Percentiles rank a stretch among this genome's conserved stretches.
Evolutionary conservation across 2,113 vertebrate species (phyloP).

Genomic region (Pomatorhinus ruficollis): DNA sequence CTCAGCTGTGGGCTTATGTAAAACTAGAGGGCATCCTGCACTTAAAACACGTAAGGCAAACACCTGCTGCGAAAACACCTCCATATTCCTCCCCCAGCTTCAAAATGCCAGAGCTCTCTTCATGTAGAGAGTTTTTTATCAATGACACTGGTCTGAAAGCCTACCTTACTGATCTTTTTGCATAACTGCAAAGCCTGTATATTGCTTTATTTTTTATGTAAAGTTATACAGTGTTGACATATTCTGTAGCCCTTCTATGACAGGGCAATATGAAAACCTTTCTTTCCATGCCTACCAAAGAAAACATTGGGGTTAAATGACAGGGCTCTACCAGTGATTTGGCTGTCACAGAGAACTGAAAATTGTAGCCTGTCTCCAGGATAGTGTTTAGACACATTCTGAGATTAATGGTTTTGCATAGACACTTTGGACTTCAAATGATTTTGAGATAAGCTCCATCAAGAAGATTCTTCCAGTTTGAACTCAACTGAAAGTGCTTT

Average conservation of each 20-base stretch:
- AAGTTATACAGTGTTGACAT: slow-evolving; percentile 66
- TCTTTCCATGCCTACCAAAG: slow-evolving; percentile 55
- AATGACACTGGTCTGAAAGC: slow-evolving; percentile 42
- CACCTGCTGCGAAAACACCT: not conserved
- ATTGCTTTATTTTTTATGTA: slow-evolving; percentile 58
- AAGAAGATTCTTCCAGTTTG: slow-evolving; percentile 61
- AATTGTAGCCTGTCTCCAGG: slow-evolving; percentile 78
- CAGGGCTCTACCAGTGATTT: slow-evolving; percentile 67
- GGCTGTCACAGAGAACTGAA: slow-evolving; percentile 68
- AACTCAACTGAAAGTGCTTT: slow-evolving; percentile 39
- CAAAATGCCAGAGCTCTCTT: not conserved
- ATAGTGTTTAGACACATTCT: slow-evolving; percentile 75
- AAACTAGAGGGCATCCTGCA: not conserved
- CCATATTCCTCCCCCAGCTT: not conserved
- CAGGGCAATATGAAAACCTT: slow-evolving; percentile 56
- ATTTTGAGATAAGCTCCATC: slow-evolving; percentile 69
- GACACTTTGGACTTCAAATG: slow-evolving; percentile 71
- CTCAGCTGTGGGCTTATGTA: not conserved
- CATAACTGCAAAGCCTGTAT: slow-evolving; percentile 18
- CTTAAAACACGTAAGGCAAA: not conserved
- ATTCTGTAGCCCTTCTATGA: slow-evolving; percentile 64
- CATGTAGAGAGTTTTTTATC: not conserved
- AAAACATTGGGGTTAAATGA: slow-evolving; percentile 76
- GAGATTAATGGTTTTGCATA: slow-evolving; percentile 83
- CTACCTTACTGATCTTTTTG: slow-evolving; percentile 46